Percentiles rank a stretch among this genome's conserved stretches.
Evolutionary conservation across 2,113 vertebrate genomes (phyloP).

Genomic region (Crocuta crocuta): DNA sequence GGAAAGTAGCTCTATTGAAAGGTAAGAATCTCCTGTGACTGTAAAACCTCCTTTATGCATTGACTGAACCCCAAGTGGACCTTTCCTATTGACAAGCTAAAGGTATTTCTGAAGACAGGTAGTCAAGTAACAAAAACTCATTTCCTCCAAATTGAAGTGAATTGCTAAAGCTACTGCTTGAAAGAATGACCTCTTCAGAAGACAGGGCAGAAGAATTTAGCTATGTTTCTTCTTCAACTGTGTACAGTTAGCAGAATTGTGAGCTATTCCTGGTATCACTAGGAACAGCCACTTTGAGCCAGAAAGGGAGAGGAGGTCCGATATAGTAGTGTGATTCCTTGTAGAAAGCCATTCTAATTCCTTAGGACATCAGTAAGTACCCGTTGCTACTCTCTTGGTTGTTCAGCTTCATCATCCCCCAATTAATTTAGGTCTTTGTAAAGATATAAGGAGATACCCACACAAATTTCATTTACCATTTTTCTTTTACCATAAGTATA

Average conservation of each 20-base stretch:
- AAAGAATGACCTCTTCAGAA: constrained; percentile 61
- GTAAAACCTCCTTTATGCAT: constrained; percentile 47
- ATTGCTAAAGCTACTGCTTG: constrained; percentile 62
- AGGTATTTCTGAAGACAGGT: constrained; percentile 53
- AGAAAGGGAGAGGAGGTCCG: neutral
- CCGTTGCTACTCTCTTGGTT: neutral
- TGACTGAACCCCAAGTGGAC: constrained; percentile 37
- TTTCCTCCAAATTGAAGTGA: constrained; percentile 71
- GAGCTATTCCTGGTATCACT: neutral
- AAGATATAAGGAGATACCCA: neutral
- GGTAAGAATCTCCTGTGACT: constrained; percentile 34
- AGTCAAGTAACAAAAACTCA: constrained; percentile 64
- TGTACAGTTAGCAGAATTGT: constrained; percentile 29
- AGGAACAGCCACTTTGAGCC: neutral
- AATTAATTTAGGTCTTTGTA: neutral
- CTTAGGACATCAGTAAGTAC: neutral
- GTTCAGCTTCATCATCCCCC: neutral
- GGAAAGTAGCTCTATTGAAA: constrained; percentile 58
- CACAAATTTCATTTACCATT: constrained; percentile 1
- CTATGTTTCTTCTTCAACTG: neutral
- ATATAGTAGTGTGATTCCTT: neutral
- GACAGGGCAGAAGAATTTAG: constrained; percentile 47
- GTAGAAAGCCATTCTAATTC: neutral
- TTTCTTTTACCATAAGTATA: neutral
- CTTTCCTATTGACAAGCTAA: constrained; percentile 71